Base-by-base conservation (phyloP, 2,113 vertebrate genomes). In the Myotis brandtii region DNA sequence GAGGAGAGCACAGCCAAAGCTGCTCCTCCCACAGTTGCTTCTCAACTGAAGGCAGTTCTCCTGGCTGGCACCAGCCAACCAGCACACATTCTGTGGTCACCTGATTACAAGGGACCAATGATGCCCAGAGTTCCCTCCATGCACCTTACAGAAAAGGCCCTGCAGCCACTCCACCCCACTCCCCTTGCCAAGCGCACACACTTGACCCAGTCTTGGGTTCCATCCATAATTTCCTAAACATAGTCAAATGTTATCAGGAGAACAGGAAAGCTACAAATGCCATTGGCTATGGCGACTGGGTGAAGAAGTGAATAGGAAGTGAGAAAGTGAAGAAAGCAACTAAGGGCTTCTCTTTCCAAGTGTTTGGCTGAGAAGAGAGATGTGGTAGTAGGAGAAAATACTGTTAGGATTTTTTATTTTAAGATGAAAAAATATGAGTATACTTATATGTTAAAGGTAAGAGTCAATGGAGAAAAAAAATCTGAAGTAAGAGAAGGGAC, bases 11-110 rank as follows among this genome's bases (percentile, higher is more conserved):
- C 59, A 34, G 67, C 1, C 77, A 2, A 66, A 91, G 86, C 92
- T 54, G 82, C 95, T 86, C 97, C 96, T 94, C 46, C 96, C 96
- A 87, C 89, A 79, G 67, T 89, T 80, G 12, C 96, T 93, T 96
- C 95, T 66, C 27, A 27, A 92, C 72, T 81, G 94, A 95, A n/a
- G 54, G 76, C 75, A 56, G 69, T 82, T 76, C 10, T 14, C 46
- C 59, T 2, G 75, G 66, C 50, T 1, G 1, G 76, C 52, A 25
- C 48, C 64, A 62, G 56, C 95, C 97, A 97, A 98, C 91, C 95
- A 77, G 83, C 90, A 73, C 59, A 72, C 87, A 54, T 10, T 30
- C 70, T 89, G 2, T 3, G 50, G 70, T 96, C 97, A 97, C 94
- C 91, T 97, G 97, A 86, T 73, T 79, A 46, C 7, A 2, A 43